Percentiles rank a stretch among this genome's conserved stretches.
Evolutionary conservation across 2,888 invertebrate species (phyloP).

Genomic region (Apoda limacodes): DNA sequence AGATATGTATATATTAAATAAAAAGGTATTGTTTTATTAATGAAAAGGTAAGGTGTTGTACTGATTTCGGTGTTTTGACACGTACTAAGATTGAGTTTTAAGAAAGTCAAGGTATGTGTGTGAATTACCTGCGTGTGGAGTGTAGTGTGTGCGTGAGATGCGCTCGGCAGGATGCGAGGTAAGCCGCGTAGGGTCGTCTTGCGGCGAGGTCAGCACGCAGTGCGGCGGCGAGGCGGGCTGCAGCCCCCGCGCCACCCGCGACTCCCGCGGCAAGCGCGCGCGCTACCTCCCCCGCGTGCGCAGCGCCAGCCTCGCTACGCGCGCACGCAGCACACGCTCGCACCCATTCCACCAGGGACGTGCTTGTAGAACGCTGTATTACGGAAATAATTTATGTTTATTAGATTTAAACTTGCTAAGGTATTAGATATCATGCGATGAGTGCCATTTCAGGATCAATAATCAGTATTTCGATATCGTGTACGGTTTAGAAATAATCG

Average conservation of each 20-base stretch:
- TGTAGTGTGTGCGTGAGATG: conserved; percentile 41
- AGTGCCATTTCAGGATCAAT: no score
- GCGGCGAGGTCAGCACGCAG: conserved; percentile 55
- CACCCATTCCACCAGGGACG: conserved; percentile 49
- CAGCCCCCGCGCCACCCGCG: conserved; percentile 19
- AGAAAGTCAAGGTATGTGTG: background rate
- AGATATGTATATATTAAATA: no score
- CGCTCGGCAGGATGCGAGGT: conserved; percentile 45
- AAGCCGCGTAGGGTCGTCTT: conserved; percentile 50
- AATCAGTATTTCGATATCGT: no score
- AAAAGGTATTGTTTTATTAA: no score
- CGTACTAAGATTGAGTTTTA: background rate
- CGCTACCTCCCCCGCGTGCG: conserved; percentile 23
- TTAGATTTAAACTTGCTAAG: no score
- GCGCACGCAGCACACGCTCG: conserved; percentile 36
- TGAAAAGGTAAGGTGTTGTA: no score
- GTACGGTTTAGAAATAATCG: no score
- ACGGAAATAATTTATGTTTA: no score
- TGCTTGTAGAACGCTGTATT: conserved; percentile 49
- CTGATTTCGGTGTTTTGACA: no score
- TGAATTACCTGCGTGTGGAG: conserved; percentile 31
- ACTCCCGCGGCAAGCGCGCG: conserved; percentile 26
- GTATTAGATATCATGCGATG: no score
- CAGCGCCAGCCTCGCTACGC: conserved; percentile 28
- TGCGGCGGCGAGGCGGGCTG: conserved; percentile 42